Evolutionary conservation across 2,888 invertebrate genomes (phyloP).

Genomic region (Ypsolopha scabrella): DNA sequence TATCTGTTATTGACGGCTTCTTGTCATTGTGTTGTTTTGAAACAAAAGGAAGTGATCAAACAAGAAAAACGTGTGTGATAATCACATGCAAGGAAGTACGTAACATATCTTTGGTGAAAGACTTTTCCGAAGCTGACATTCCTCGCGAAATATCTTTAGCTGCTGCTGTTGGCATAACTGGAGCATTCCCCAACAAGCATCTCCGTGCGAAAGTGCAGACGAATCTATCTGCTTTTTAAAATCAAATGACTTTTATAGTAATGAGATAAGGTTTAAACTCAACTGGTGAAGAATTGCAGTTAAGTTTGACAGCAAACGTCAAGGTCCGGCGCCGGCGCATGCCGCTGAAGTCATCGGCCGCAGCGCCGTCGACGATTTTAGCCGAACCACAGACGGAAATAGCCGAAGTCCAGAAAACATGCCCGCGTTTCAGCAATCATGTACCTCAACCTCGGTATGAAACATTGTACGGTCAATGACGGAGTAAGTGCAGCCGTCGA

Average conservation of each 20-base stretch:
- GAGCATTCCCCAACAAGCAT: not conserved
- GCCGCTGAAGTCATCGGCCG: conserved; percentile 63
- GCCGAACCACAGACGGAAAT: conserved; percentile 57
- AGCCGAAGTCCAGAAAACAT: conserved; percentile 53
- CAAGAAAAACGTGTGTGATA: not conserved
- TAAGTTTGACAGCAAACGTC: not conserved
- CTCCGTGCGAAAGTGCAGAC: not conserved
- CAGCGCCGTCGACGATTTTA: conserved; percentile 43
- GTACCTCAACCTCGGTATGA: conserved; percentile 22
- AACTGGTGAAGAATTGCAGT: not conserved
- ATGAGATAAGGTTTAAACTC: not conserved
- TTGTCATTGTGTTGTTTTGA: not conserved
- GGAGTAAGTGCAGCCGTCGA: conserved; percentile 4
- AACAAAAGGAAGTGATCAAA: not conserved
- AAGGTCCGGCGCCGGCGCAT: conserved; percentile 2
- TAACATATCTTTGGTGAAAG: not conserved
- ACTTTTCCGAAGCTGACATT: not conserved
- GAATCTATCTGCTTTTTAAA: not conserved
- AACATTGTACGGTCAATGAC: conserved; percentile 32
- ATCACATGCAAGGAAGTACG: not conserved
- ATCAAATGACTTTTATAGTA: conserved; percentile 12
- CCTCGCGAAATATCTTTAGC: not conserved
- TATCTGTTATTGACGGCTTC: not conserved
- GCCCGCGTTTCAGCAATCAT: conserved; percentile 43
- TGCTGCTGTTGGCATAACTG: not conserved